These are phyloP conservation scores for Heliconius charithonia DNA, from an alignment of 2,888 invertebrate genomes.

Conservation along the genomic window DNA sequence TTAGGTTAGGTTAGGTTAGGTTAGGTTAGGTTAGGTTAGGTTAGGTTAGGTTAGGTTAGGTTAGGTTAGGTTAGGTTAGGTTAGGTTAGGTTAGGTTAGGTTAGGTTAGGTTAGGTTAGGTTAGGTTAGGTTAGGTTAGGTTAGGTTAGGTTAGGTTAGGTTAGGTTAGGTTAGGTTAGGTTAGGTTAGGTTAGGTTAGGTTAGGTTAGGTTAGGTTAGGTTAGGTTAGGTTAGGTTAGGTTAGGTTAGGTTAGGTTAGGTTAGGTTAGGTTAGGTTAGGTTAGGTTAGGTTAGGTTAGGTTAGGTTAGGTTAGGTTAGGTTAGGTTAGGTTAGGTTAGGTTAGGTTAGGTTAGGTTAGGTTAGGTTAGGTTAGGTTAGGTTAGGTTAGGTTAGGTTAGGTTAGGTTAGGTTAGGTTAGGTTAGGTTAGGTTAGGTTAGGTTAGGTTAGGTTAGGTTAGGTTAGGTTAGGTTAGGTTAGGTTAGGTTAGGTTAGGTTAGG, in stretches of 20 bases:
- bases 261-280: constrained; percentile 34
- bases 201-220: too few relatives aligned
- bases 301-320: too few relatives aligned
- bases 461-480: constrained; percentile 42
- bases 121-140: constrained; percentile 42
- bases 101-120: constrained; percentile 45
- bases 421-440: constrained; percentile 31
- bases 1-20: constrained; percentile 50
- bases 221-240: constrained; percentile 34
- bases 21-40: constrained; percentile 47
- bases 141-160: constrained; percentile 45
- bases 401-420: constrained; percentile 25
- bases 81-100: constrained; percentile 45
- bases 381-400: constrained; percentile 28
- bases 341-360: constrained; percentile 21
- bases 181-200: constrained; percentile 42
- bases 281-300: constrained; percentile 42
- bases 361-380: constrained; percentile 19
- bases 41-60: constrained; percentile 39
- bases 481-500: constrained; percentile 42
- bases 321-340: constrained; percentile 36
- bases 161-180: background rate
- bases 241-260: constrained; percentile 42
- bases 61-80: constrained; percentile 45
- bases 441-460: constrained; percentile 43